phyloP scores from a whole-genome alignment of 2,113 vertebrate genomes.

The Eidolon helvum region DNA sequence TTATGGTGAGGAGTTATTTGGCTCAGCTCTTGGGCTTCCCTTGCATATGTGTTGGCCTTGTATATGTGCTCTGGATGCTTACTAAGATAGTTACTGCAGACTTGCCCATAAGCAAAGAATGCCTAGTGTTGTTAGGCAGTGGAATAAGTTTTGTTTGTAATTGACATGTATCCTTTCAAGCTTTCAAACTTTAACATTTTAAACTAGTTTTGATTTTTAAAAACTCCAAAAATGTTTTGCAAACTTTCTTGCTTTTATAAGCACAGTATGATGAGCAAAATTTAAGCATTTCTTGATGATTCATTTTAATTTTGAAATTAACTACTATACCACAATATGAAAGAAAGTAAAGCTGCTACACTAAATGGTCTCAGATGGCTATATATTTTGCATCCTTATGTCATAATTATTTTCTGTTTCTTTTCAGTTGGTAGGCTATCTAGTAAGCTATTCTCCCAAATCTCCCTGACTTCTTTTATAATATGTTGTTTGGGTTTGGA shows the following conservation, averaged over 20 bases:
- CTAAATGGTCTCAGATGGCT: conserved; percentile 25
- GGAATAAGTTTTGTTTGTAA: neutral
- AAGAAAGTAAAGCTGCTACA: neutral
- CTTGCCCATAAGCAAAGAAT: neutral
- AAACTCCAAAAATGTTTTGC: conserved; percentile 12
- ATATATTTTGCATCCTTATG: conserved; percentile 53
- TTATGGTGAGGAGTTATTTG: neutral
- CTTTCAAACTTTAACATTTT: conserved; percentile 48
- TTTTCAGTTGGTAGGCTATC: conserved; percentile 28
- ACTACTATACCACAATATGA: conserved; percentile 32
- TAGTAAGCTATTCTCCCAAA: neutral
- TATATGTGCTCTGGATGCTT: too few species aligned
- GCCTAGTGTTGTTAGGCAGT: neutral
- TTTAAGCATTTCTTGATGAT: conserved; percentile 64
- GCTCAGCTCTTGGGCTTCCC: neutral
- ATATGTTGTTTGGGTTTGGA: neutral
- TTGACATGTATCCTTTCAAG: neutral
- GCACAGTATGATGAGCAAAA: conserved; percentile 59
- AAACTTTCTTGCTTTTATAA: conserved; percentile 73
- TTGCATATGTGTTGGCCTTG: neutral
- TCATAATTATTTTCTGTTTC: conserved; percentile 48
- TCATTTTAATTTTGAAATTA: conserved; percentile 75
- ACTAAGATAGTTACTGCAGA: neutral
- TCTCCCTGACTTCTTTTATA: neutral
- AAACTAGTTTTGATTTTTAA: conserved; percentile 1